Conservation (phyloP, 1,140 invertebrate species). For the Lasaia peninsularis region DNA sequence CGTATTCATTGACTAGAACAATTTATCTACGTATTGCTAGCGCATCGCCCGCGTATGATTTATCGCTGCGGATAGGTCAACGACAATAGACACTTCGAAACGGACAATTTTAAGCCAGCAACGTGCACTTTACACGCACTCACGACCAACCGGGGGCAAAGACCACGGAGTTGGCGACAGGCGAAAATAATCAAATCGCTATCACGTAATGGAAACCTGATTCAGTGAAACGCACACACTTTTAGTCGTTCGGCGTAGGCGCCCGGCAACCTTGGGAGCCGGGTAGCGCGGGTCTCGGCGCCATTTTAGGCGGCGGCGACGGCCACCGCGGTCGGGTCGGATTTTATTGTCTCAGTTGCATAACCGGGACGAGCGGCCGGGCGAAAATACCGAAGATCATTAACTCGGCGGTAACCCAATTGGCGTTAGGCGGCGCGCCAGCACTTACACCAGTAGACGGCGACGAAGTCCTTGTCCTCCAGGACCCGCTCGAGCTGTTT, state of each 20-base stretch:
- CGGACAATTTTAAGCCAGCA: constrained; percentile 7
- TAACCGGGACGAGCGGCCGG: constrained; percentile 46
- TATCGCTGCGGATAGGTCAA: constrained; percentile 8
- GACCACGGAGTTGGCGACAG: constrained; percentile 47
- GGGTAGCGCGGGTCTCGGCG: constrained; percentile 58
- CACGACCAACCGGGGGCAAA: background rate
- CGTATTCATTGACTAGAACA: constrained; percentile 4
- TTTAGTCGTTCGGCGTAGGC: constrained; percentile 69
- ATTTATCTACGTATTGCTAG: constrained; percentile 6
- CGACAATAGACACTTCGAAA: constrained; percentile 8
- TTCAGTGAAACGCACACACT: constrained; percentile 62
- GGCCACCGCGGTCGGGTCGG: constrained; percentile 60
- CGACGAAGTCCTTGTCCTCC: constrained; percentile 94
- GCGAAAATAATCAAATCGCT: constrained; percentile 64
- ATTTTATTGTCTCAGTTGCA: constrained; percentile 74
- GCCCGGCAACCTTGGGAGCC: constrained; percentile 63
- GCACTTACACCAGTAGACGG: constrained; percentile 97
- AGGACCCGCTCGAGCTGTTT: constrained; percentile 93
- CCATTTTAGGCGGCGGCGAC: constrained; percentile 71
- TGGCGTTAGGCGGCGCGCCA: constrained; percentile 35
- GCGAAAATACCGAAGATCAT: constrained; percentile 63
- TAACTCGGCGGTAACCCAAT: constrained; percentile 40
- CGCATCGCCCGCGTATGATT: background rate
- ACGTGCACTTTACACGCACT: constrained; percentile 8
- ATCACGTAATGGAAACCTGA: constrained; percentile 63